Evolutionary conservation across 2,797 vertebrate genomes (phyloP), one percentile per base, ranked within the genome.

Genomic region (Manis crassicaudata): DNA sequence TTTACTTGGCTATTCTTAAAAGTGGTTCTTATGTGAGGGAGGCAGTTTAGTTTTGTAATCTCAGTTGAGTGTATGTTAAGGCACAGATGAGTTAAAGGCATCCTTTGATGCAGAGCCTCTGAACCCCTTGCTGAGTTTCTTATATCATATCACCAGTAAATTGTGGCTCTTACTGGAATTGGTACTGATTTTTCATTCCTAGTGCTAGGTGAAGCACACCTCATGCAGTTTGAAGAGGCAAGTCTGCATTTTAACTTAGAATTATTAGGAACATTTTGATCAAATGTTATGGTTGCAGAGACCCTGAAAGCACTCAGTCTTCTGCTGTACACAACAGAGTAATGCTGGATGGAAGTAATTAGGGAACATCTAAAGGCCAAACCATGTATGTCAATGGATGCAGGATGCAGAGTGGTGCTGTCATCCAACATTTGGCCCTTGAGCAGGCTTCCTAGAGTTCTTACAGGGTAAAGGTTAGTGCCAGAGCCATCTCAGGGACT

Each of bases 41-140:
- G 67, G 40, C 92, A 65, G 37, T 94, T 92, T 50, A 75, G 50
- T 88, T 90, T 96, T 90, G 1, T 88, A 6, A 21, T 79, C n/a
- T 54, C 56, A 65, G 29, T 77, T 65, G 63, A 93, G 72, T 27
- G 72, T 27, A 68, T 37, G 5, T 81, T 73, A 92, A 92, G 50
- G 62, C 62, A 35, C 60, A 92, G 10, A 13, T 75, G 23, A 72
- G 2, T 81, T 72, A 27, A 79, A 88, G 63, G 46, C 25, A 65
- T 84, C 40, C 62, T 92, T 93, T 93, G 40, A 88, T 63, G 73
- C 1, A 62, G 35, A 95, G 35, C 58, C 43, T 67, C 67, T 87
- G 80, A 91, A 87, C 60, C 35, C 12, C 93, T 72, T 83, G 63
- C 67, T 70, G 56, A 83, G 43, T 85, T 81, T 88, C 23, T 70